Evolutionary conservation across 1,140 invertebrate genomes (phyloP).

Genomic region (Parasteatoda tepidariorum): DNA sequence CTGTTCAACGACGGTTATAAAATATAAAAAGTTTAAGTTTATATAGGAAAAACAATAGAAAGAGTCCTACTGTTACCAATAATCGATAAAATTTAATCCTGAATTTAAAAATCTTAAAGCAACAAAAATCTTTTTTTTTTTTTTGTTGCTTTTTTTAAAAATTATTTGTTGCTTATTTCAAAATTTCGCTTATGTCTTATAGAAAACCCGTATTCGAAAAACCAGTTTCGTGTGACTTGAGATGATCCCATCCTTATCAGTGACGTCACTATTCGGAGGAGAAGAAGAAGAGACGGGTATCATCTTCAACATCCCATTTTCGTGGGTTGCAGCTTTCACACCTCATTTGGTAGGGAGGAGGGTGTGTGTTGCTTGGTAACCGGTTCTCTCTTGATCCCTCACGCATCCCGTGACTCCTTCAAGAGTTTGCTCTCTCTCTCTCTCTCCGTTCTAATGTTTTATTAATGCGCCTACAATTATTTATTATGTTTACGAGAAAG

Average conservation of each 20-base stretch:
- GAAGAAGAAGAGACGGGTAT: too few species aligned
- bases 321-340: slow-evolving; percentile 48
- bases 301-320: slow-evolving; percentile 33
- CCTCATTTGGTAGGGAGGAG: slow-evolving; percentile 48
- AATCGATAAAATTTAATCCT: neutral
- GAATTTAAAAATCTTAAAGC: neutral
- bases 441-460: slow-evolving; percentile 40
- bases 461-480: slow-evolving; percentile 59
- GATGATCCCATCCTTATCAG: neutral
- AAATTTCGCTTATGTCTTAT: too few species aligned
- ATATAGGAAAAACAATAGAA: too few species aligned
- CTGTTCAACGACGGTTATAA: too few species aligned
- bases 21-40: too few species aligned
- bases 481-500: slow-evolving; percentile 45
- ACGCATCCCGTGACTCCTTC: slow-evolving; percentile 1
- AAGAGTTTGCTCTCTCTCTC: neutral
- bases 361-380: slow-evolving; percentile 53
- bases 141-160: too few species aligned
- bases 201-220: too few species aligned
- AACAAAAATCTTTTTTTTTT: too few species aligned
- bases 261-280: neutral
- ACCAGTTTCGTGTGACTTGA: too few species aligned
- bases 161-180: too few species aligned
- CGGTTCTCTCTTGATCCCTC: slow-evolving; percentile 45
- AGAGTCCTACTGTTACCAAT: too few species aligned